These are phyloP conservation scores for Neogobius melanostomus DNA, from an alignment of 2,113 vertebrate species.

Conservation along the genomic window DNA sequence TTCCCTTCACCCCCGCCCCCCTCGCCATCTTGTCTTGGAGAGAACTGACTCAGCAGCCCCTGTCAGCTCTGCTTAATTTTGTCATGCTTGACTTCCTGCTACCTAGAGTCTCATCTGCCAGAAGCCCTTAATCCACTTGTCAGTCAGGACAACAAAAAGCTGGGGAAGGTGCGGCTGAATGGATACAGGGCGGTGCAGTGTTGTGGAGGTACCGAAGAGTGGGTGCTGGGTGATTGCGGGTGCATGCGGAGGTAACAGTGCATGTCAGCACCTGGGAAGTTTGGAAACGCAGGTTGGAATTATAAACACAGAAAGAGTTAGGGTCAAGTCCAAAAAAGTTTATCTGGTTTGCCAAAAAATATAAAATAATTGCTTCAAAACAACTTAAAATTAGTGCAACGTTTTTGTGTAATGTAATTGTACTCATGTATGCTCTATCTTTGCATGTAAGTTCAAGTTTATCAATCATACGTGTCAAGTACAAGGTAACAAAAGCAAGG, in stretches of 20 bases:
- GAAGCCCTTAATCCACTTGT: constrained; percentile 70
- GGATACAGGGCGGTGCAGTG: constrained; percentile 35
- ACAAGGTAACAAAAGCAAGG: too few species aligned
- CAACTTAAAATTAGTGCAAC: neutral
- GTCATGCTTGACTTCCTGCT: constrained; percentile 66
- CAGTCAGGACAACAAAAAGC: constrained; percentile 69
- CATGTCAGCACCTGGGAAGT: constrained; percentile 19
- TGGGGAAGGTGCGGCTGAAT: constrained; percentile 49
- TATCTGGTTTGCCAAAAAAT: neutral
- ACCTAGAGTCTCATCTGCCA: constrained; percentile 61
- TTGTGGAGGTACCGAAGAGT: constrained; percentile 22
- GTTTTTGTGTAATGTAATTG: neutral
- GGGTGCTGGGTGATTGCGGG: constrained; percentile 20
- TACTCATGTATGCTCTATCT: neutral
- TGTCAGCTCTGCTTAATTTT: constrained; percentile 76
- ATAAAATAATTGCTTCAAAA: neutral
- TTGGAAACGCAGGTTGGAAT: neutral
- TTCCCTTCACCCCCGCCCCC: constrained; percentile 30
- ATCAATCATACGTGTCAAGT: neutral
- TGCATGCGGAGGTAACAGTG: constrained; percentile 33
- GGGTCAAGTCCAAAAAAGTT: neutral
- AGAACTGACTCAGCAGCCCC: constrained; percentile 76
- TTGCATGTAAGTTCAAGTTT: too few species aligned
- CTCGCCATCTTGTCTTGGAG: constrained; percentile 33
- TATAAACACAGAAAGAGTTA: neutral